Conservation (phyloP, 1,140 invertebrate species). For the silkworm (Bombyx mori) region DNA sequence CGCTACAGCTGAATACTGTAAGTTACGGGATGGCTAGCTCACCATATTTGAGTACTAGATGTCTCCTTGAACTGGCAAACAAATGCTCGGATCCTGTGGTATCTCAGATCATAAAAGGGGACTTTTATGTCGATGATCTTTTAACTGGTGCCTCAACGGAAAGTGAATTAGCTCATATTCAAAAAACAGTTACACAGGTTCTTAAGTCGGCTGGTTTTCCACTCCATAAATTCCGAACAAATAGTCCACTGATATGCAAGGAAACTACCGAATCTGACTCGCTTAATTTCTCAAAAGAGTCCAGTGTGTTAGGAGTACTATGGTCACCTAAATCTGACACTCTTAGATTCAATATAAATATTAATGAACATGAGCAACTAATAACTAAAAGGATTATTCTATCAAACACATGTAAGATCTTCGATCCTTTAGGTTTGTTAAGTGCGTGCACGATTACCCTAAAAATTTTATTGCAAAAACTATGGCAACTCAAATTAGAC, state of each 20-base stretch:
- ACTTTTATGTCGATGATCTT: too few species aligned
- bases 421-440: constrained; percentile 22
- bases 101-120: not conserved
- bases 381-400: constrained; percentile 20
- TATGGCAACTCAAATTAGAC: constrained; percentile 18
- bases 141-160: too few species aligned
- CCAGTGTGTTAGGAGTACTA: too few species aligned
- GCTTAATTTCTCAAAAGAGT: not conserved
- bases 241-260: not conserved
- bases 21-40: constrained; percentile 2
- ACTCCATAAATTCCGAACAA: not conserved
- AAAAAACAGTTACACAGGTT: not conserved
- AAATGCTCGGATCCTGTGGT: not conserved
- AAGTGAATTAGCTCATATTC: not conserved
- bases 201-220: not conserved
- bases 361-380: not conserved
- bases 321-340: too few species aligned
- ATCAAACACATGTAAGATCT: constrained; percentile 6
- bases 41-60: constrained; percentile 1
- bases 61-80: not conserved
- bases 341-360: too few species aligned
- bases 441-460: constrained; percentile 16
- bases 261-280: not conserved
- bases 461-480: constrained; percentile 25
- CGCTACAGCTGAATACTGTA: constrained; percentile 1